Percentiles rank a stretch among this genome's conserved stretches.
Evolutionary conservation across 2,113 vertebrate genomes (phyloP).

Genomic region (Sylvicapra grimmia): DNA sequence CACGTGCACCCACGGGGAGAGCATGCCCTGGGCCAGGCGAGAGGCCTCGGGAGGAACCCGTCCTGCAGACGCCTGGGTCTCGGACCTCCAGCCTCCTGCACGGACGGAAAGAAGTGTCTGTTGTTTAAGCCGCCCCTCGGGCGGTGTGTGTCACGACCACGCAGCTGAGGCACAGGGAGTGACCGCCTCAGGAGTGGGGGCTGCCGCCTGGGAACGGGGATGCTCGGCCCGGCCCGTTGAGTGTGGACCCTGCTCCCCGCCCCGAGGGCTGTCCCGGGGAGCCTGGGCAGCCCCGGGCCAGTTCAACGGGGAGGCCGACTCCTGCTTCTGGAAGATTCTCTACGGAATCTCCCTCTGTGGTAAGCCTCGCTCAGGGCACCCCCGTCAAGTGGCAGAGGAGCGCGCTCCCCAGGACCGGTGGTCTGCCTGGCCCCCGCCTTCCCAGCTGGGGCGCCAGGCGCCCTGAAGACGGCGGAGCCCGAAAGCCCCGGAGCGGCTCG

Average conservation of each 20-base stretch:
- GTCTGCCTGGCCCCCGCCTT: neutral
- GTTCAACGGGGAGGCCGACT: neutral
- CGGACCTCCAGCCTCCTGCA: neutral
- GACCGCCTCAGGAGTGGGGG: neutral
- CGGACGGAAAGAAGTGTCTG: too few species aligned
- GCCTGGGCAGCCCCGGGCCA: neutral
- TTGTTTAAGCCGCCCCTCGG: fast-evolving
- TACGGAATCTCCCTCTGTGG: neutral
- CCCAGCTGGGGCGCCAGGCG: neutral
- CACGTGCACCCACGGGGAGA: fast-evolving
- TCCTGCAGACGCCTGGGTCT: neutral
- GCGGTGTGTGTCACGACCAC: too few species aligned
- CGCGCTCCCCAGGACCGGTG: neutral
- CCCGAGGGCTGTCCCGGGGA: neutral
- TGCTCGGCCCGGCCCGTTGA: neutral
- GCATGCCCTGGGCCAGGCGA: fast-evolving
- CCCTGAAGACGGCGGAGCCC: neutral
- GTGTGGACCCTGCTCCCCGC: too few species aligned
- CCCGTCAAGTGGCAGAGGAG: fast-evolving
- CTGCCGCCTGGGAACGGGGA: fast-evolving
- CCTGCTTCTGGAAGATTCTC: neutral
- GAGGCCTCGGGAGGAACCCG: neutral
- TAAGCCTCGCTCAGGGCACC: too few species aligned
- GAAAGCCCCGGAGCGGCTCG: neutral
- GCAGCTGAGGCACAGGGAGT: neutral